phyloP scores from a whole-genome alignment of 2,888 invertebrate genomes.

The Drosophila mettleri region DNA sequence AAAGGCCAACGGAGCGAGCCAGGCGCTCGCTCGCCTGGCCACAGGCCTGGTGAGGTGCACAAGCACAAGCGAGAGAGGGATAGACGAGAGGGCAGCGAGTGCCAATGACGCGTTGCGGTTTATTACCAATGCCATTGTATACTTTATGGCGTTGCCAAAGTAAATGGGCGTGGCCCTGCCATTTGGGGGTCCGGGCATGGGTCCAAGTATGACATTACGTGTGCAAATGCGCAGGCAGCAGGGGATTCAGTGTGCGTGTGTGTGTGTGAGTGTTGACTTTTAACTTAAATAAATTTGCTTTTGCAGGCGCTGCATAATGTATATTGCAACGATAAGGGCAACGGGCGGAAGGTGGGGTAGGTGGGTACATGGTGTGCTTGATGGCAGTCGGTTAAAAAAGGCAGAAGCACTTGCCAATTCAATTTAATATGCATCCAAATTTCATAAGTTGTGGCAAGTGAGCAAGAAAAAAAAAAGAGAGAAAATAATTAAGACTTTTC shows the following conservation, averaged over 20 bases:
- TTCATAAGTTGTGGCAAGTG: constrained; percentile 7
- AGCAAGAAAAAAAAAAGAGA: not conserved
- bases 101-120: constrained; percentile 75
- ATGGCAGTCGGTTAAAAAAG: constrained; percentile 33
- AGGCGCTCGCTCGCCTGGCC: constrained; percentile 16
- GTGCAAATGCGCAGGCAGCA: constrained; percentile 47
- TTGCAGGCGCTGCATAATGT: constrained; percentile 41
- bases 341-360: constrained; percentile 4
- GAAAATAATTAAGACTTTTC: not conserved
- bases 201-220: constrained; percentile 61
- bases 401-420: constrained; percentile 40
- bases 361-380: constrained; percentile 31
- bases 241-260: constrained; percentile 11
- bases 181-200: constrained; percentile 10
- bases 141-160: constrained; percentile 62
- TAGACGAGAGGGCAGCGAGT: constrained; percentile 18
- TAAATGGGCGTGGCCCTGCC: constrained; percentile 54
- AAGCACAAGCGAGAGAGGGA: not conserved
- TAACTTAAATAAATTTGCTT: constrained; percentile 71
- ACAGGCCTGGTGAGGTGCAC: constrained; percentile 13
- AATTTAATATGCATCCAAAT: constrained; percentile 53
- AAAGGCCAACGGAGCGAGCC: constrained; percentile 47
- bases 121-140: constrained; percentile 71
- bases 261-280: constrained; percentile 64
- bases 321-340: constrained; percentile 22